These are phyloP conservation scores for Mesochorus sp. DNA, from an alignment of 2,888 invertebrate species.

Conservation along the genomic window DNA sequence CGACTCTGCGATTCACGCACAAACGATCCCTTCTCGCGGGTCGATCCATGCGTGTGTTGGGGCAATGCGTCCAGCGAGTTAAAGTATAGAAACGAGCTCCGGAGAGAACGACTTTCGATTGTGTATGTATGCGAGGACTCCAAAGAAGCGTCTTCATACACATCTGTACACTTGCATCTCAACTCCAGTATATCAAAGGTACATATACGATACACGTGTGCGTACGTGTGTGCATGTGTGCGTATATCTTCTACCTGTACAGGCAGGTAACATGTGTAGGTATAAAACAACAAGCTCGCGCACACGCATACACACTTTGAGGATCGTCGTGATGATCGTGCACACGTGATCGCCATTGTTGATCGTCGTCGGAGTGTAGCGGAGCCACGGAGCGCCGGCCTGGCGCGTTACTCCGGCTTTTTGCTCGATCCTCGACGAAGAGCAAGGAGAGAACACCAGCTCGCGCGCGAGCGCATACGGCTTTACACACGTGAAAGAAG, in stretches of 20 bases:
- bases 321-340: slow-evolving; percentile 31
- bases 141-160: slow-evolving; percentile 9
- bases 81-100: slow-evolving; percentile 40
- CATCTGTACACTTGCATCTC: not conserved
- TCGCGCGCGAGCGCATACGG: slow-evolving; percentile 15
- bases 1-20: slow-evolving; percentile 58
- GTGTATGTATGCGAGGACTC: not conserved
- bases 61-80: slow-evolving; percentile 25
- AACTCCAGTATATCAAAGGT: not conserved
- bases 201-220: no score
- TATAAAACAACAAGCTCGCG: slow-evolving; percentile 45
- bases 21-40: slow-evolving; percentile 39
- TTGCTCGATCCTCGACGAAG: slow-evolving; percentile 63
- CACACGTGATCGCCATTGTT: slow-evolving; percentile 77
- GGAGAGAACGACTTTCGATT: slow-evolving; percentile 51
- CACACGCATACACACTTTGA: slow-evolving; percentile 33
- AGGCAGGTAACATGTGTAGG: slow-evolving; percentile 6
- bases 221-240: slow-evolving; percentile 8
- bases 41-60: slow-evolving; percentile 23
- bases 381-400: slow-evolving; percentile 66
- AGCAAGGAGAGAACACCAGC: slow-evolving; percentile 31
- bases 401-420: slow-evolving; percentile 71
- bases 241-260: slow-evolving; percentile 2
- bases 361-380: slow-evolving; percentile 64
- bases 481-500: slow-evolving; percentile 2